These are phyloP conservation scores for Mythimna loreyi DNA, from an alignment of 2,888 invertebrate species.

Conservation along the genomic window DNA sequence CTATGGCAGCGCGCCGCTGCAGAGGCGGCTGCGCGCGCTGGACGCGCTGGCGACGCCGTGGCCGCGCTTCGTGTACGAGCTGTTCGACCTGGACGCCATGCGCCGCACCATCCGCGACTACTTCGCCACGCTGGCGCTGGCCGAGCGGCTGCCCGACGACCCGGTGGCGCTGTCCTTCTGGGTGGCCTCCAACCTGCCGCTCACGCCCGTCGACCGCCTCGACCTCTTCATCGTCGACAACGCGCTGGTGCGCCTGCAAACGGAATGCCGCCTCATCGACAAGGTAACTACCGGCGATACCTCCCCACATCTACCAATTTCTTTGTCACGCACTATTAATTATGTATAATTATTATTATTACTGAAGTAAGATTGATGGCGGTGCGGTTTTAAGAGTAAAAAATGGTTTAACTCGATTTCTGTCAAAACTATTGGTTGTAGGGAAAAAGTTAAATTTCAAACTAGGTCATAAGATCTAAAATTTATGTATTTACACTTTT, in stretches of 20 bases:
- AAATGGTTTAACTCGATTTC: too few relatives aligned
- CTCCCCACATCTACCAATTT: too few relatives aligned
- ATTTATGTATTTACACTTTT: too few relatives aligned
- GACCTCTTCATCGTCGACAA: constrained; percentile 81
- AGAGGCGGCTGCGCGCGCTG: constrained; percentile 69
- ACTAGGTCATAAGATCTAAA: too few relatives aligned
- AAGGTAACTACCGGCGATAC: constrained; percentile 61
- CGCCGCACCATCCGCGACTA: constrained; percentile 71
- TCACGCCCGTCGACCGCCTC: constrained; percentile 79
- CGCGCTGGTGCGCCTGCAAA: constrained; percentile 83
- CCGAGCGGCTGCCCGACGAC: constrained; percentile 74
- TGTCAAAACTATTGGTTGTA: too few relatives aligned
- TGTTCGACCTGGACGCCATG: constrained; percentile 81
- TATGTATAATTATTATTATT: too few relatives aligned
- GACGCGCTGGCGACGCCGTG: constrained; percentile 84
- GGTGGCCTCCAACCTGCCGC: constrained; percentile 85
- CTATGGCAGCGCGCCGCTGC: constrained; percentile 23
- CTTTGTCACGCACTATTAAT: too few relatives aligned
- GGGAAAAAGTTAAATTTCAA: too few relatives aligned
- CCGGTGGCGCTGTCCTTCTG: constrained; percentile 87
- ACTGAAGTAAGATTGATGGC: too few relatives aligned
- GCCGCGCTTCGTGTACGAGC: constrained; percentile 85
- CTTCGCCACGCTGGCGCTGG: constrained; percentile 67
- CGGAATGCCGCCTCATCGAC: constrained; percentile 78
- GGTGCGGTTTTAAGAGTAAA: too few relatives aligned